A percentile compares a stretch with the other conserved stretches of the same genome.
Conservation (phyloP, 2,888 invertebrate species). For the Heterodera filipjevi region DNA sequence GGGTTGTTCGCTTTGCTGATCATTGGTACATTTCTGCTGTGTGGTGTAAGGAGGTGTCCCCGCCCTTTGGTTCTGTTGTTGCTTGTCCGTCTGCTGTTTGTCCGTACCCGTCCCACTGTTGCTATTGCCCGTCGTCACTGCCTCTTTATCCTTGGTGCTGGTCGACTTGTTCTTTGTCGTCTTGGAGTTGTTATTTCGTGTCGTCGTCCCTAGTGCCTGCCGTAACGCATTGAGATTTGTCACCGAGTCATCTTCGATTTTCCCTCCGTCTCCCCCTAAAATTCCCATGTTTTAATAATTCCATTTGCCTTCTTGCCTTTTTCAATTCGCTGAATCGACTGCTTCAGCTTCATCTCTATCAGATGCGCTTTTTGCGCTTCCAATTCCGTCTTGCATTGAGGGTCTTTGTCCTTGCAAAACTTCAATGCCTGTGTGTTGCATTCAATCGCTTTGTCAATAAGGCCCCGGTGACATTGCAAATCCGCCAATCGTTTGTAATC, state of each 20-base stretch:
- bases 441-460: constrained; percentile 64
- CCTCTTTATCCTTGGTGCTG: constrained; percentile 26
- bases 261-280: constrained; percentile 35
- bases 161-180: constrained; percentile 32
- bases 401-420: constrained; percentile 65
- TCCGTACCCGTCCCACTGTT: constrained; percentile 21
- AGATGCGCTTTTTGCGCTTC: constrained; percentile 60
- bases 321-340: constrained; percentile 65
- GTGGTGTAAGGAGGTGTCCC: constrained; percentile 27
- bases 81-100: constrained; percentile 20
- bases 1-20: not conserved
- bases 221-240: constrained; percentile 40
- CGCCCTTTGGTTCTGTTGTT: constrained; percentile 28
- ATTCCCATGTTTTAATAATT: not conserved
- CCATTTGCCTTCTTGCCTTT: constrained; percentile 45
- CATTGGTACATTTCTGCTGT: constrained; percentile 16
- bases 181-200: constrained; percentile 29
- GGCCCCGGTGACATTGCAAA: constrained; percentile 59
- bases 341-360: constrained; percentile 63
- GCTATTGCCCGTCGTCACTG: constrained; percentile 30
- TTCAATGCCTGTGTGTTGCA: constrained; percentile 62
- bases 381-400: constrained; percentile 49
- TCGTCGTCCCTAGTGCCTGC: constrained; percentile 34
- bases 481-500: constrained; percentile 64
- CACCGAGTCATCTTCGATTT: constrained; percentile 39